Conservation (phyloP, 2,888 invertebrate genomes). For the Tenthredo distinguenda region DNA sequence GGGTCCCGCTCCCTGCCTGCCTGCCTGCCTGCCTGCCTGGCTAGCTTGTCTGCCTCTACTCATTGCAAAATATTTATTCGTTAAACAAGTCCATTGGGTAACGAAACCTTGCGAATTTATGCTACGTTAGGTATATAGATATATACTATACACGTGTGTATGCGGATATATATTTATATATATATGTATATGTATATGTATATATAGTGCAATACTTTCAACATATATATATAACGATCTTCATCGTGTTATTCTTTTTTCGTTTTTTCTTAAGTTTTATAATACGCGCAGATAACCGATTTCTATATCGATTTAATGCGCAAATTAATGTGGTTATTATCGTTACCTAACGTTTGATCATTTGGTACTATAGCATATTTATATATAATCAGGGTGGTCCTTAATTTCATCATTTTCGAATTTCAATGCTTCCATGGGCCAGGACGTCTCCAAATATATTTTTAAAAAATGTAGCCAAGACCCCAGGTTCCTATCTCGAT, state of each 20-base stretch:
- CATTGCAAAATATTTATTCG: slow-evolving; percentile 43
- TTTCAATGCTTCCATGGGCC: no score
- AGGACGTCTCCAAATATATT: no score
- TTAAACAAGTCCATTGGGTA: slow-evolving; percentile 31
- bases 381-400: no score
- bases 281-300: neutral
- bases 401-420: no score
- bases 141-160: neutral
- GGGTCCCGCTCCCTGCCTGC: neutral
- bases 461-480: no score
- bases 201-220: neutral
- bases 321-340: neutral
- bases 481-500: no score
- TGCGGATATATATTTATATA: neutral
- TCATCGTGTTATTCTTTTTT: neutral
- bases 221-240: neutral
- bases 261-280: neutral
- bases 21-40: neutral
- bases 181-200: neutral
- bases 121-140: neutral
- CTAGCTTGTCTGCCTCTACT: neutral
- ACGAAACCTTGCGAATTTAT: slow-evolving; percentile 37
- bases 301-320: neutral
- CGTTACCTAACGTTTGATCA: no score
- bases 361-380: no score